Base-by-base conservation (phyloP, 2,888 invertebrate species). In the Brassicogethes aeneus region DNA sequence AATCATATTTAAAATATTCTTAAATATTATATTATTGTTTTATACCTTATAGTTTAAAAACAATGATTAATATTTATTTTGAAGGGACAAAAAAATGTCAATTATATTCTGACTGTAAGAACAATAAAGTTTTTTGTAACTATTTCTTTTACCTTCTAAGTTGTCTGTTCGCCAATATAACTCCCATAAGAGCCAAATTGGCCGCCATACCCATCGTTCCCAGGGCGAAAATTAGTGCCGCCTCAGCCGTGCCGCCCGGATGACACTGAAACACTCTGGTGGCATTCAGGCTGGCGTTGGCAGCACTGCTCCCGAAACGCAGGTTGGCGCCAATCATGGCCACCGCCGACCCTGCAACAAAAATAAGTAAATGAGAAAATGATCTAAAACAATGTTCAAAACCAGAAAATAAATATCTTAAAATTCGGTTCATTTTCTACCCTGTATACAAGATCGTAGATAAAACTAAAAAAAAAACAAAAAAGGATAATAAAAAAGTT, bases 321-420 rank as follows among this genome's bases (percentile, higher is more conserved):
- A 85, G 74, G 67, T 85, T 85, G 54, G 83, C 84, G 44, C 84
- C 84, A 57, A 85, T 84, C 83, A 85, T 85, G 52, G 81, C 83
- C 65, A 81, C 81, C 50, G 81, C 80, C 55, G 80, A 80, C 46
- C 81, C 83, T 77, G 73, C 17, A 54, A 56, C 31, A 43, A 34
- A 32, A 32, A 23, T 23, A 23, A 23, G 10, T 36, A 17, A 17
- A 17, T 36, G 15, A 35, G 2, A 35, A 17, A 17, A 13, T 2
- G 5, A 17, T n/a, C n/a, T n/a, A n/a, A n/a, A n/a, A 15, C 12
- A 15, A 34, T 16, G 15, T 14, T 13, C n/a, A 14, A n/a, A 3
- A 5, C 15, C 15, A 33, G 15, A 10, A 15, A 3, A 15, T 10
- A 2, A 33, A 33, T 15, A 3, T 33, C 16, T 15, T 1, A 15